Percentiles rank a stretch among this genome's conserved stretches.
These are phyloP conservation scores for Eretmochelys imbricata DNA, from an alignment of 2,113 vertebrate species.

Conservation along the genomic window DNA sequence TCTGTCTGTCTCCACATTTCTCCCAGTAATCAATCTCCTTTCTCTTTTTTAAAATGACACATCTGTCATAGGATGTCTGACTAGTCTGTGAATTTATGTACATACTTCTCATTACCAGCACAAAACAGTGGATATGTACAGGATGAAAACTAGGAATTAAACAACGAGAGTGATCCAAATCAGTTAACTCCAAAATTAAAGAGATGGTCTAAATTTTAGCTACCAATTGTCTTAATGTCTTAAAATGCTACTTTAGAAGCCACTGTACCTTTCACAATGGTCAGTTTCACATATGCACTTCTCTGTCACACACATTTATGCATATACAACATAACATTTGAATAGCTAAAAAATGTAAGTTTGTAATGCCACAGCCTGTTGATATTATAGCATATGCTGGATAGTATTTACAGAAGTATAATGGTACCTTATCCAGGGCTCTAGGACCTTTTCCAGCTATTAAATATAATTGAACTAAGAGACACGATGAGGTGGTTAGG, in stretches of 20 bases:
- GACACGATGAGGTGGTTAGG: neutral
- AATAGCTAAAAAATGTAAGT: neutral
- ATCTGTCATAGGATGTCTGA: neutral
- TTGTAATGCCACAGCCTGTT: neutral
- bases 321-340: neutral
- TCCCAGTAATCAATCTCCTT: neutral
- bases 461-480: neutral
- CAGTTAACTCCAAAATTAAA: neutral
- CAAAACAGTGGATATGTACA: neutral
- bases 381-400: neutral
- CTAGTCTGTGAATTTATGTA: neutral
- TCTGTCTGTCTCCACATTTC: neutral
- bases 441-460: neutral
- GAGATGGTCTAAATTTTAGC: neutral
- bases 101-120: neutral
- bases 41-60: neutral
- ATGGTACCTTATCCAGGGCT: neutral
- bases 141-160: neutral
- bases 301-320: neutral
- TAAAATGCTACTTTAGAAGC: neutral
- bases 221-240: neutral
- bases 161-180: neutral
- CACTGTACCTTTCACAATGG: neutral
- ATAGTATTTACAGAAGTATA: neutral
- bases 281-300: neutral